Base-by-base conservation (phyloP, 2,888 invertebrate genomes). In the Lordiphosa fenestrarum region DNA sequence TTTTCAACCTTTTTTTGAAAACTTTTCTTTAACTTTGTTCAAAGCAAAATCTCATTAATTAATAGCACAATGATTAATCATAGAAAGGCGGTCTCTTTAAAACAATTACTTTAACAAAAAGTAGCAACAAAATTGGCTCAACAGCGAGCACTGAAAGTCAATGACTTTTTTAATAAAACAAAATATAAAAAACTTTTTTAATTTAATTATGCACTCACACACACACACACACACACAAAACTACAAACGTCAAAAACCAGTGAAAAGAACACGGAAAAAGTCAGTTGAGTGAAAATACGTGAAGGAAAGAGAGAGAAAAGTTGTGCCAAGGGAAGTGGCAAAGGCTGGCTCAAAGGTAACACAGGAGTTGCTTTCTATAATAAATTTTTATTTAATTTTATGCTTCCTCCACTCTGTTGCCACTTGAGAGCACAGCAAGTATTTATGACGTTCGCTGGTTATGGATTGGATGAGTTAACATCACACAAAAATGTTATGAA, bases 351-450 rank as follows among this genome's bases (percentile, higher is more conserved):
- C 65, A 75, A 75, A 75, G 75, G 77, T 77, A 66, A 60, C 44
- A 62, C 73, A 69, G 77, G 66, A 81, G 74, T 59, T 63, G 73
- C 59, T 65, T 70, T 75, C 76, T 61, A 71, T 77, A 56, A 65
- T 61, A 54, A 55, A 36, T 51, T 61, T 67, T 44, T 35, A 46
- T 50, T 46, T 62, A n/a, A 39, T 39, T 21, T 51, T 51, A 37
- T 60, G 13, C 15, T 54, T 37, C 46, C 10, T 49, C 52, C 39
- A 49, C 46, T 51, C 44, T 73, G 53, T 77, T 75, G 80, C 80
- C 77, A 82, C 71, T 77, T 77, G 77, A 77, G 71, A 82, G 83
- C 77, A 77, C 77, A 82, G 64, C 60, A 82, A 82, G 80, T 77
- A 77, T 83, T 77, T 82, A 77, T 77, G 76, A 82, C 75, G 49